Evolutionary conservation across 2,888 invertebrate species (phyloP), one percentile per base, ranked within the genome.

Genomic region (Mimumesa dahlbomi): DNA sequence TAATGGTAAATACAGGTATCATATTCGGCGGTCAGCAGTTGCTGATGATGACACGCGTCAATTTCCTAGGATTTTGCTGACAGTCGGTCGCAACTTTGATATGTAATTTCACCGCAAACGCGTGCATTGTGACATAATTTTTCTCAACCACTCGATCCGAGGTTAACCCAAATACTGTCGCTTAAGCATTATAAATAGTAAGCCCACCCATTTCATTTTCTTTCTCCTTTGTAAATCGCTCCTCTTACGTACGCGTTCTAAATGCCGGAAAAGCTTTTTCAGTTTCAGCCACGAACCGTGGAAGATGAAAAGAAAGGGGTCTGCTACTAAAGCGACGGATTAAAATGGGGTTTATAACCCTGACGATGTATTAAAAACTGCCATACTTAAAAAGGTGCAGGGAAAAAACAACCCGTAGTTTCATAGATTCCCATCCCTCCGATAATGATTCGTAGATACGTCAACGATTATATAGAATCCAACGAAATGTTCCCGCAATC

Each of bases 261-360:
- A 62, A 53, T 42, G 40, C 13, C 5, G 38, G 22, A 53, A 46
- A 56, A 29, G 25, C 6, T 63, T 53, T 36, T 59, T 54, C 50
- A 57, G 34, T 63, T 69, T 52, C 14, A 29, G 34, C 29, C 25
- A 11, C 14, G 36, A n/a, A 21, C 34, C 40, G 16, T 31, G 14
- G 31, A 38, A 18, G 42, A 50, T 54, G 61, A 61, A 58, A 64
- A 43, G 58, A 43, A 62, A 62, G 31, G 38, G 42, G 34, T 25
- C 46, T 18, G 29, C 42, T 21, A 18, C 19, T 46, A 65, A 58
- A 62, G 16, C 29, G 62, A 13, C 48, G 45, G 53, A 65, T 74
- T 74, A 74, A 74, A 68, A 57, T 38, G 59, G 43, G 59, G 50
- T 68, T 76, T 64, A 62, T 22, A 61, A 48, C 36, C 40, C 45